Percentiles rank a stretch among this genome's conserved stretches.
Conservation (phyloP, 2,888 invertebrate species). For the Leptopilina myrica region DNA sequence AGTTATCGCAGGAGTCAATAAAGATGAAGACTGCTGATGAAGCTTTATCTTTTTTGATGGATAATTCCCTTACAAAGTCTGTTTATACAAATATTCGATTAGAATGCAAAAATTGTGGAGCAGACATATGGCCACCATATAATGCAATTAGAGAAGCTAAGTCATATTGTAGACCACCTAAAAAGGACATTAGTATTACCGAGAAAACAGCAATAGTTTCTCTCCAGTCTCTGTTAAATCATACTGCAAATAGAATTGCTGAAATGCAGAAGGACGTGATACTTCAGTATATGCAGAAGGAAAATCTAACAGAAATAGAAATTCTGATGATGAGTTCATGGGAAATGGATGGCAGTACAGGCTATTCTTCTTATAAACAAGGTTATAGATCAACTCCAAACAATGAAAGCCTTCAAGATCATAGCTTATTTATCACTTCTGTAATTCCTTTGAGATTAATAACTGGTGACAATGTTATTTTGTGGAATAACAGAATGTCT, state of each 20-base stretch:
- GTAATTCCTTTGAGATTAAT: background rate
- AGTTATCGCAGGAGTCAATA: no score
- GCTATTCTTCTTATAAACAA: conserved; percentile 3
- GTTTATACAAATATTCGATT: no score
- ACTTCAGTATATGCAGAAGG: conserved; percentile 5
- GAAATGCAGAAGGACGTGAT: background rate
- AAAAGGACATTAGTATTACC: no score
- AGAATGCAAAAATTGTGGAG: no score
- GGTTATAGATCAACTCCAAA: conserved; percentile 11
- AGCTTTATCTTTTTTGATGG: no score
- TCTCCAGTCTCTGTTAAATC: conserved; percentile 9
- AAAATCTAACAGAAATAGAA: conserved; percentile 15
- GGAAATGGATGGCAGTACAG: conserved; percentile 26
- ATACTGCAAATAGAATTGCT: conserved; percentile 5
- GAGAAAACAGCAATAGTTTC: conserved; percentile 7
- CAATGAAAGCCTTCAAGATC: conserved; percentile 8
- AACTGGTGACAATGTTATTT: conserved; percentile 13
- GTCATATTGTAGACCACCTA: no score
- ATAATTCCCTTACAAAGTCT: no score
- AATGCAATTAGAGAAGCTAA: no score
- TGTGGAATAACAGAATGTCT: conserved; percentile 25
- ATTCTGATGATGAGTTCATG: conserved; percentile 9
- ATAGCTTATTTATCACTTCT: conserved; percentile 6
- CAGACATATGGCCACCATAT: no score
- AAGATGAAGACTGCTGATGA: no score